Percentiles rank a stretch among this genome's conserved stretches.
Evolutionary conservation across 1,140 invertebrate species (phyloP).

Genomic region (Macrobrachium rosenbergii): DNA sequence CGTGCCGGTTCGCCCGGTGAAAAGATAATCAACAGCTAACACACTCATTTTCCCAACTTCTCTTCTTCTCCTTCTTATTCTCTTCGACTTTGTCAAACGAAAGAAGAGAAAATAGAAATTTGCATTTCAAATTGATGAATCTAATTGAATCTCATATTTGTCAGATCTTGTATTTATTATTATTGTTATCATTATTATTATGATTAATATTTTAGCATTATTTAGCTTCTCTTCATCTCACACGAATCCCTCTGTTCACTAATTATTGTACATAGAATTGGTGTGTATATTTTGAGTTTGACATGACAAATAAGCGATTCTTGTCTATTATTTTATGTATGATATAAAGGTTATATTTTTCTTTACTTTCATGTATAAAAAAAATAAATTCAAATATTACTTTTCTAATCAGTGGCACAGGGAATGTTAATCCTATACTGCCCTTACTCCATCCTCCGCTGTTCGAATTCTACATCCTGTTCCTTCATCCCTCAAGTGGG

Average conservation of each 20-base stretch:
- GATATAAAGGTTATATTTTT: slow-evolving; percentile 54
- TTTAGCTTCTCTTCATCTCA: neutral
- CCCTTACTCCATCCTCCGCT: neutral
- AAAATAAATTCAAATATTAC: neutral
- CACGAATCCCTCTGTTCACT: slow-evolving; percentile 24
- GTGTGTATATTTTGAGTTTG: slow-evolving; percentile 47
- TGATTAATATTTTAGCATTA: neutral
- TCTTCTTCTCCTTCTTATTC: slow-evolving; percentile 3
- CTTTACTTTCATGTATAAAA: slow-evolving; percentile 31
- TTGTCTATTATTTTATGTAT: slow-evolving; percentile 47
- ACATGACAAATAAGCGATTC: slow-evolving; percentile 42
- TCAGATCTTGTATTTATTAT: slow-evolving; percentile 48
- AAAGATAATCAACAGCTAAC: neutral
- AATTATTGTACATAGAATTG: slow-evolving; percentile 31
- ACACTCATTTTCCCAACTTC: slow-evolving; percentile 15
- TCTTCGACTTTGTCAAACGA: too few relatives aligned
- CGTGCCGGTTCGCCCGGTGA: neutral
- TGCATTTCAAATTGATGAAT: neutral
- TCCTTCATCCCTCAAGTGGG: neutral
- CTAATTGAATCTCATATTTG: slow-evolving; percentile 32
- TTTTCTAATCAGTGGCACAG: neutral
- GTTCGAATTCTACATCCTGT: neutral
- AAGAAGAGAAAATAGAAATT: too few relatives aligned
- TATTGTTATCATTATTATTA: neutral
- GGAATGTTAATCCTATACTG: neutral